A percentile compares a stretch with the other conserved stretches of the same genome.
Conservation (phyloP, 2,113 vertebrate genomes). For the Micromys minutus region DNA sequence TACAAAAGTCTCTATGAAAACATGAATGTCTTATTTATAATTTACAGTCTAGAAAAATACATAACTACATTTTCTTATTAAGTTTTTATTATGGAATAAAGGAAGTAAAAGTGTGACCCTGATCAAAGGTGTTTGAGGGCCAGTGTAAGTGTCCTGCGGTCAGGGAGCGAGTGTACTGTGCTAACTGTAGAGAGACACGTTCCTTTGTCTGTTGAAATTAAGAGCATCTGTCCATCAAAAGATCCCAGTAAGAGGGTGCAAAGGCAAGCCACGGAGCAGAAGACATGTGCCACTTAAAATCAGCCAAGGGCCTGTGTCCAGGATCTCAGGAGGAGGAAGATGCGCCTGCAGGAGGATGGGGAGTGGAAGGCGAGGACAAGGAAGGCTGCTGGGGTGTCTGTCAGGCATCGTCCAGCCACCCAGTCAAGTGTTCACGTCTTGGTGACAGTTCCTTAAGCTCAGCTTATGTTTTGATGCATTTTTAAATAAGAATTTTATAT, state of each 20-base stretch:
- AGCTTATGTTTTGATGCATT: conserved; percentile 46
- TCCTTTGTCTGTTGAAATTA: conserved; percentile 60
- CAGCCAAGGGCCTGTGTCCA: background rate
- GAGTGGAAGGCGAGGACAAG: background rate
- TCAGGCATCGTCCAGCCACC: background rate
- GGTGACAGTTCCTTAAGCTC: conserved; percentile 29
- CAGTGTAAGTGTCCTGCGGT: background rate
- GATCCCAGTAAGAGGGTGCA: conserved; percentile 25
- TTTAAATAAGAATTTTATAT: conserved; percentile 54
- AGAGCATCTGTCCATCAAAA: conserved; percentile 48
- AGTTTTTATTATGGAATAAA: conserved; percentile 6
- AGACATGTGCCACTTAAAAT: background rate
- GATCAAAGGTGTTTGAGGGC: conserved; percentile 39
- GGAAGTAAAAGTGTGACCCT: background rate
- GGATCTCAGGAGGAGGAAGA: background rate
- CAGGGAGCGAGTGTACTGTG: conserved; percentile 2
- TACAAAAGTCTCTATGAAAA: conserved; percentile 43
- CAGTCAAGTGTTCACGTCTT: background rate
- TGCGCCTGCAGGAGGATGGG: background rate
- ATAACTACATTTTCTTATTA: background rate
- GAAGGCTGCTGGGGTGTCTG: background rate
- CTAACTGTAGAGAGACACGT: background rate
- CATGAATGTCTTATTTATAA: conserved; percentile 44
- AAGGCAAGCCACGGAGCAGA: conserved; percentile 5
- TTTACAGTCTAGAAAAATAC: conserved; percentile 30